Percentiles rank a stretch among this genome's conserved stretches.
Conservation (phyloP, 1,140 invertebrate species). For the Melipona quadrifasciata region DNA sequence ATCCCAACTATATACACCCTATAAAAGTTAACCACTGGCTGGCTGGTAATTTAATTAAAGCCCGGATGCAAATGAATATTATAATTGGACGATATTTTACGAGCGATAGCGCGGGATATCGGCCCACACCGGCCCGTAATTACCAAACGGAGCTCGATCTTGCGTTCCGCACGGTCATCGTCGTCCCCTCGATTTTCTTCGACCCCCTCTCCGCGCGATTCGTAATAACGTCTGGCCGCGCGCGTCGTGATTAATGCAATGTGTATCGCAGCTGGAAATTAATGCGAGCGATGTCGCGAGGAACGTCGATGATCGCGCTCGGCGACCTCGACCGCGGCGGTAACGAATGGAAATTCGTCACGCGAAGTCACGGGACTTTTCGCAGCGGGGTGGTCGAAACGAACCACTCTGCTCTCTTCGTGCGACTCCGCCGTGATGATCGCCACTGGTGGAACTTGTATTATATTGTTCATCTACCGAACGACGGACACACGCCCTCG, state of each 20-base stretch:
- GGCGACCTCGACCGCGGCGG: not conserved
- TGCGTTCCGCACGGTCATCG: not conserved
- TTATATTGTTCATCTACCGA: not conserved
- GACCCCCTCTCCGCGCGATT: not conserved
- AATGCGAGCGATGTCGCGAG: conserved; percentile 9
- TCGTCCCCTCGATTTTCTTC: not conserved
- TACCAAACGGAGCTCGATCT: conserved; percentile 1
- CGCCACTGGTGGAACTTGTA: conserved; percentile 34
- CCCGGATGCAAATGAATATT: conserved; percentile 36
- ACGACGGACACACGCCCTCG: conserved; percentile 38
- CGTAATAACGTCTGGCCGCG: conserved; percentile 30
- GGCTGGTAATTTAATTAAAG: conserved; percentile 42
- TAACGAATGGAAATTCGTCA: conserved; percentile 50
- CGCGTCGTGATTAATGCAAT: conserved; percentile 29
- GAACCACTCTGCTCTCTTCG: not conserved
- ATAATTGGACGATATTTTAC: conserved; percentile 45
- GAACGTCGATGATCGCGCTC: conserved; percentile 15
- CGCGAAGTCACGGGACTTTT: conserved; percentile 40
- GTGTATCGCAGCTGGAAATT: conserved; percentile 2
- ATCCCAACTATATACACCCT: not conserved
- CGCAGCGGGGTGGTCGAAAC: conserved; percentile 19
- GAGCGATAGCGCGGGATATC: not conserved
- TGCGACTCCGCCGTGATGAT: not conserved
- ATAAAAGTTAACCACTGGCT: not conserved
- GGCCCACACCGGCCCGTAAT: conserved; percentile 7